phyloP scores from a whole-genome alignment of 2,113 vertebrate genomes.

The Pseudopipra pipra region DNA sequence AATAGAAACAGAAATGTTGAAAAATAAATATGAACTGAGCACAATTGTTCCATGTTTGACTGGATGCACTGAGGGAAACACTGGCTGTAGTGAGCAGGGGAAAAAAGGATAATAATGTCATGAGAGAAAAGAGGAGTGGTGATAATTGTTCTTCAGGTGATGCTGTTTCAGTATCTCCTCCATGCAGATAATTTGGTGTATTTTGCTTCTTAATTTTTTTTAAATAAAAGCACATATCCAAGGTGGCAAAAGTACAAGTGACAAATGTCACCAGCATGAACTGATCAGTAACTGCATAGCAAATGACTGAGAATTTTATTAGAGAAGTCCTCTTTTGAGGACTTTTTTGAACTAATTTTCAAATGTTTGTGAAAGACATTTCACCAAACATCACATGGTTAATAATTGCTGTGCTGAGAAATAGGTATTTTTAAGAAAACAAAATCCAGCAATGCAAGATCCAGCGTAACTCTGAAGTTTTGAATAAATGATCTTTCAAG shows the following conservation, averaged over 20 bases:
- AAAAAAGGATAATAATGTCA: neutral
- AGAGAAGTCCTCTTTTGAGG: neutral
- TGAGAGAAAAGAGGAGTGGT: neutral
- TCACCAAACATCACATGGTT: neutral
- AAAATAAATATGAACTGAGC: neutral
- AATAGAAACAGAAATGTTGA: neutral
- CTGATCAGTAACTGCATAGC: neutral
- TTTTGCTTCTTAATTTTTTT: neutral
- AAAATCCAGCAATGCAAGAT: neutral
- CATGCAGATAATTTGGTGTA: neutral
- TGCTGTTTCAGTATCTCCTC: neutral
- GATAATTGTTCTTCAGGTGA: neutral
- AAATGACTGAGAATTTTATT: neutral
- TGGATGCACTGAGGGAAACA: neutral
- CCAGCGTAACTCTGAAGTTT: neutral
- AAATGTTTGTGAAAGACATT: neutral
- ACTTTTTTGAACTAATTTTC: neutral
- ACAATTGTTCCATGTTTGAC: neutral
- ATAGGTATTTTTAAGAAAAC: neutral
- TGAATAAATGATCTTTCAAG: neutral
- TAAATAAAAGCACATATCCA: neutral
- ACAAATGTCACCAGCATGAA: neutral
- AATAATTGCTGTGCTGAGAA: neutral
- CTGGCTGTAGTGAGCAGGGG: neutral
- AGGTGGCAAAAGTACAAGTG: neutral